A percentile compares a stretch with the other conserved stretches of the same genome.
These are phyloP conservation scores for Microtus ochrogaster DNA, from an alignment of 2,113 vertebrate genomes.

Conservation along the genomic window DNA sequence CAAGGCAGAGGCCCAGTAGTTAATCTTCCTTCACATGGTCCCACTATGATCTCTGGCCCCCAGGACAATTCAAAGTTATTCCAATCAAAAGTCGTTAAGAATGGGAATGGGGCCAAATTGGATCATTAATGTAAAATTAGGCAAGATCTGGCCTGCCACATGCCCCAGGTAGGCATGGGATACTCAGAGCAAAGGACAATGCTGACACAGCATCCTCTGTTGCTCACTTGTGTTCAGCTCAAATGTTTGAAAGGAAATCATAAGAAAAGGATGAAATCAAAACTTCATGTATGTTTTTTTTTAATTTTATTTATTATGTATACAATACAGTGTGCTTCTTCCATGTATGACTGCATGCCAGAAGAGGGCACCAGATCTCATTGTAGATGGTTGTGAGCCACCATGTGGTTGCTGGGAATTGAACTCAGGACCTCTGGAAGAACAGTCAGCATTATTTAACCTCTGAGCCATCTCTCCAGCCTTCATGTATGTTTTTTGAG, in stretches of 20 bases:
- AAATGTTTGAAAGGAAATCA: slow-evolving; percentile 11
- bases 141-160: not conserved
- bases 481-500: not conserved
- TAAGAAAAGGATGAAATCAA: not conserved
- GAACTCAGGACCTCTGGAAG: no score
- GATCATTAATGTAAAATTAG: slow-evolving; percentile 17
- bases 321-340: no score
- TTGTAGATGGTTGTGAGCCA: no score
- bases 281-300: not conserved
- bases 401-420: no score
- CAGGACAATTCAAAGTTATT: slow-evolving; percentile 66
- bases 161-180: not conserved
- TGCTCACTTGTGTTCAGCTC: not conserved
- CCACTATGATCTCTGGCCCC: slow-evolving; percentile 1
- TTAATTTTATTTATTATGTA: no score
- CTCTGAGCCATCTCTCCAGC: no score
- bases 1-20: slow-evolving; percentile 48
- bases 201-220: not conserved
- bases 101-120: not conserved
- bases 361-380: no score
- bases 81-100: not conserved
- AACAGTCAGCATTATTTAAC: no score
- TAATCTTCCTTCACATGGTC: slow-evolving; percentile 66
- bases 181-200: not conserved
- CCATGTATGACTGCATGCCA: no score